Percentiles rank a stretch among this genome's conserved stretches.
Evolutionary conservation across 2,888 invertebrate genomes (phyloP).

Genomic region (Parnassius mnemosyne): DNA sequence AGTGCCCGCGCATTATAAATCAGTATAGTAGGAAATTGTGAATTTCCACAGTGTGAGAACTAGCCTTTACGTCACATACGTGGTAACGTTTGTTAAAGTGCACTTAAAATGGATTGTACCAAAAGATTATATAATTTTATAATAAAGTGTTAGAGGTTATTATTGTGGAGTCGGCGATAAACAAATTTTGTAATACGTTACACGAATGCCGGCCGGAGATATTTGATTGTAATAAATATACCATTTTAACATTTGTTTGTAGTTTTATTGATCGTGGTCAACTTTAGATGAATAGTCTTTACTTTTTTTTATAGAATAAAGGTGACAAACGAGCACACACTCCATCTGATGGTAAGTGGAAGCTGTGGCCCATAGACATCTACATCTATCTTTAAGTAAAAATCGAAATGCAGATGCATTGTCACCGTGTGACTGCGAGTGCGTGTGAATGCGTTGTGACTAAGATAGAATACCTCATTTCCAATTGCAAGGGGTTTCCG

Average conservation of each 20-base stretch:
- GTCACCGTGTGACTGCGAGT: no score
- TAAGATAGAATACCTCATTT: no score
- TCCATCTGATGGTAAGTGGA: no score
- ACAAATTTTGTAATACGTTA: slow-evolving; percentile 72
- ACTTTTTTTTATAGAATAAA: no score
- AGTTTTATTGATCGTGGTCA: slow-evolving; percentile 46
- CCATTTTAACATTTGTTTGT: slow-evolving; percentile 72
- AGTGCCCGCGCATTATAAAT: slow-evolving; percentile 29
- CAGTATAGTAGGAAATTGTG: slow-evolving; percentile 55
- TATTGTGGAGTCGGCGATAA: slow-evolving; percentile 61
- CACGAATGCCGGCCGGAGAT: slow-evolving; percentile 63
- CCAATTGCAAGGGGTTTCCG: no score
- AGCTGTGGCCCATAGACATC: no score
- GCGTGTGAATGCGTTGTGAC: no score
- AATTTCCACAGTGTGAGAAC: slow-evolving; percentile 64
- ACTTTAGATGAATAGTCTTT: background rate
- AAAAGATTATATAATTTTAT: slow-evolving; percentile 80
- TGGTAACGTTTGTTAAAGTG: slow-evolving; percentile 71
- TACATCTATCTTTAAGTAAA: no score
- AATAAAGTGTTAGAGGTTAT: slow-evolving; percentile 72
- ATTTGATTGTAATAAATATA: slow-evolving; percentile 80
- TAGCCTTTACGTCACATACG: slow-evolving; percentile 63
- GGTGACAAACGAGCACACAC: no score
- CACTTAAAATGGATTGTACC: slow-evolving; percentile 77
- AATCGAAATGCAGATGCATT: no score